A percentile compares a stretch with the other conserved stretches of the same genome.
Evolutionary conservation across 2,797 vertebrate genomes (phyloP).

Genomic region (Hipposideros larvatus): DNA sequence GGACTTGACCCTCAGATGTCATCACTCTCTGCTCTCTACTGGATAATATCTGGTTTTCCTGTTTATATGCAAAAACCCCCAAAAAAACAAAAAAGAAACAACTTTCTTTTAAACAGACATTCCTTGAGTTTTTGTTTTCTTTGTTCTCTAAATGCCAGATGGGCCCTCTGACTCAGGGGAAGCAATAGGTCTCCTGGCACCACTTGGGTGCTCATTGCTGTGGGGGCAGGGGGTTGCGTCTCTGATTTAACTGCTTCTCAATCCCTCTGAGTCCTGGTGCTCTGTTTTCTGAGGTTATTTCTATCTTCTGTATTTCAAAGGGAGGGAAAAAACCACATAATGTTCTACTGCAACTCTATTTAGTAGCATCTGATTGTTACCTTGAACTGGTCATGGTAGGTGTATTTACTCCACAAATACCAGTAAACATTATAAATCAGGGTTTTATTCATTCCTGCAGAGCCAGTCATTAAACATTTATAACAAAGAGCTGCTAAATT

Average conservation of each 20-base stretch:
- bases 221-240: too few species aligned
- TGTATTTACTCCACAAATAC: not conserved
- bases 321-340: not conserved
- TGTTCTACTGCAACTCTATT: not conserved
- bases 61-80: too few species aligned
- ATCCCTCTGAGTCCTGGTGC: too few species aligned
- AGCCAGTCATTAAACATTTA: not conserved
- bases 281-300: not conserved
- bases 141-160: too few species aligned
- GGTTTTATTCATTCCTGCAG: not conserved
- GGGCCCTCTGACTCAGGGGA: too few species aligned
- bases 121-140: too few species aligned
- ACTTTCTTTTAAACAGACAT: too few species aligned
- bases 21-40: constrained; percentile 77
- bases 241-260: too few species aligned
- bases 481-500: not conserved
- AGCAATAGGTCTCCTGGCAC: too few species aligned
- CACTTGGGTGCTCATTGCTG: too few species aligned
- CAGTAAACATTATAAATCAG: not conserved
- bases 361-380: not conserved
- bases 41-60: too few species aligned
- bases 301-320: not conserved
- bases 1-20: constrained; percentile 65
- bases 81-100: too few species aligned
- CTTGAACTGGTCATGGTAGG: not conserved